Conservation (phyloP, 2,797 vertebrate genomes). For the Rhinogobio ventralis region DNA sequence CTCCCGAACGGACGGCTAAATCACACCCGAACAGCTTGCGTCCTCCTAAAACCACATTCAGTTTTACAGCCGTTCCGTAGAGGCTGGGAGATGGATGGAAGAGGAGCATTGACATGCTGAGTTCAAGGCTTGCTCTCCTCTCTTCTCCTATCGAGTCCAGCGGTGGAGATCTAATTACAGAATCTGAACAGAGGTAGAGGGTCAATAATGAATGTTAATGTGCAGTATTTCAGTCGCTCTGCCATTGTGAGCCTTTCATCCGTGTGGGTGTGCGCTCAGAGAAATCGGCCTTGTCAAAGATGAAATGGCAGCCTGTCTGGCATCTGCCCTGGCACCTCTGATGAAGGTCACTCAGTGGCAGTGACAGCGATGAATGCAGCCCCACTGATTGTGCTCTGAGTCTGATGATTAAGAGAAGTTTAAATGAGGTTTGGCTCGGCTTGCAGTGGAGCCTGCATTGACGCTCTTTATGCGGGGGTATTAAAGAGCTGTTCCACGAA, state of each 20-base stretch:
- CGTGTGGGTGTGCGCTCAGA: constrained; percentile 24
- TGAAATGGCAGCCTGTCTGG: constrained; percentile 41
- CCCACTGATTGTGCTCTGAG: constrained; percentile 45
- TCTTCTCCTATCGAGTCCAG: constrained; percentile 41
- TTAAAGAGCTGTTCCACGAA: constrained; percentile 59
- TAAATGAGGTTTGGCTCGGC: constrained; percentile 57
- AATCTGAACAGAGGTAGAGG: constrained; percentile 50
- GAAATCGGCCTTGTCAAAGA: constrained; percentile 28
- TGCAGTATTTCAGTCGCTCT: constrained; percentile 46
- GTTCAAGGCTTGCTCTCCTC: constrained; percentile 49
- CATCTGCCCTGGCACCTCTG: constrained; percentile 33
- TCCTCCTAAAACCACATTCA: constrained; percentile 57
- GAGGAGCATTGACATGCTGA: constrained; percentile 48
- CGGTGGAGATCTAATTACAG: constrained; percentile 58
- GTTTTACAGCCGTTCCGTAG: constrained; percentile 55
- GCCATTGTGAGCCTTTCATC: constrained; percentile 64
- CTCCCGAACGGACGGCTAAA: constrained; percentile 51
- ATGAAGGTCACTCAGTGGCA: constrained; percentile 49
- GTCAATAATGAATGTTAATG: constrained; percentile 58
- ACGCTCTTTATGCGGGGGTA: constrained; percentile 50
- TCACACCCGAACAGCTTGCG: constrained; percentile 53
- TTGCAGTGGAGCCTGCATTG: constrained; percentile 48
- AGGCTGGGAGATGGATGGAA: constrained; percentile 46
- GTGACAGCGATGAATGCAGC: constrained; percentile 48
- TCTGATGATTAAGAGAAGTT: constrained; percentile 59